These are phyloP conservation scores for Rhamnusium bicolor DNA, from an alignment of 2,888 invertebrate species.

Conservation along the genomic window DNA sequence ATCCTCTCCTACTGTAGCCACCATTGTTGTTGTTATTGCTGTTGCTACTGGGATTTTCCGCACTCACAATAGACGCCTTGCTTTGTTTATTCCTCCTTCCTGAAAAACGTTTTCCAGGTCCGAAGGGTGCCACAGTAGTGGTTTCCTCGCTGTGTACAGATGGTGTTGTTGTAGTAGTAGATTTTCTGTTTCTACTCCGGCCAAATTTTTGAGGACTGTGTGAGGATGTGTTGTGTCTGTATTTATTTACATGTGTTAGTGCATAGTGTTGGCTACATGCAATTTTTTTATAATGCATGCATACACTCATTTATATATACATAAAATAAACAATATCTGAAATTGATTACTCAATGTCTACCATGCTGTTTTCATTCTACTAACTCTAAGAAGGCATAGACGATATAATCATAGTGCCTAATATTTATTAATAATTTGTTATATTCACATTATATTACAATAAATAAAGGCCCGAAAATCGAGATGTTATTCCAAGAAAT, in stretches of 20 bases:
- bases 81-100: conserved; percentile 66
- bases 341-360: background rate
- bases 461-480: too few species aligned
- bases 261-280: conserved; percentile 51
- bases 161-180: conserved; percentile 76
- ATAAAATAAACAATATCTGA: background rate
- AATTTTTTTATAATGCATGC: conserved; percentile 37
- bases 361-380: background rate
- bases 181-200: conserved; percentile 67
- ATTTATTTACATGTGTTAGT: conserved; percentile 69
- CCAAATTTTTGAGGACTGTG: conserved; percentile 68
- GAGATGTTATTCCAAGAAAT: too few species aligned
- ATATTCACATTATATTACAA: too few species aligned
- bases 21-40: conserved; percentile 65
- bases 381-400: too few species aligned
- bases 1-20: conserved; percentile 75
- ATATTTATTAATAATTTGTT: too few species aligned
- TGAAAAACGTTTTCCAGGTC: conserved; percentile 73
- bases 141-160: conserved; percentile 78
- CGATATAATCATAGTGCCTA: too few species aligned
- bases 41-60: conserved; percentile 59
- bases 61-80: conserved; percentile 36
- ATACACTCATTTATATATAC: conserved; percentile 34
- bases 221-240: conserved; percentile 68
- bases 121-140: conserved; percentile 66